phyloP scores from a whole-genome alignment of 2,113 vertebrate species.

The Platysteira castanea region DNA sequence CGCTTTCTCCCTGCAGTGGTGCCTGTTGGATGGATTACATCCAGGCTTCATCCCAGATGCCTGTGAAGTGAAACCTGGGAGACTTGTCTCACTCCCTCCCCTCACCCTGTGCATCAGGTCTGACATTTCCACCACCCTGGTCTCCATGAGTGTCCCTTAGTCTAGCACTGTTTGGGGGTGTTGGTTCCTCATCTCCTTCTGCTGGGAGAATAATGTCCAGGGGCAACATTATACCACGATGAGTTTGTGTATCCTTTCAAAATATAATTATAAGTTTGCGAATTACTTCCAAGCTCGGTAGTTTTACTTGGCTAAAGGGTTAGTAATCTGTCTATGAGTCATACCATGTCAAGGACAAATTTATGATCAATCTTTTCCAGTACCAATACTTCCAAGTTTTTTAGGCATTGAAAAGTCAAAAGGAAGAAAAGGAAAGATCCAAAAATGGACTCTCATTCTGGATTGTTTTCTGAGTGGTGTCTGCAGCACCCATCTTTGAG shows the following conservation, averaged over 20 bases:
- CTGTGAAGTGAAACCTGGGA: background rate
- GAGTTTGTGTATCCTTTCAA: background rate
- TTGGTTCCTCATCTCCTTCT: background rate
- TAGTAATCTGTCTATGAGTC: background rate
- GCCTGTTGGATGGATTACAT: background rate
- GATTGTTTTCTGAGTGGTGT: background rate
- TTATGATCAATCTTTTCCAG: background rate
- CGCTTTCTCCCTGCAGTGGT: background rate
- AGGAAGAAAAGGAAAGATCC: background rate
- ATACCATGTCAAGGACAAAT: background rate
- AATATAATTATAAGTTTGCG: background rate
- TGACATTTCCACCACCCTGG: background rate
- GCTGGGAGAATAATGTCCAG: background rate
- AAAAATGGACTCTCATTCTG: background rate
- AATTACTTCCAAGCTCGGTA: background rate
- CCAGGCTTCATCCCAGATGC: background rate
- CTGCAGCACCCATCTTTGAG: background rate
- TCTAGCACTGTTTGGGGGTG: fast-evolving
- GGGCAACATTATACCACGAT: background rate
- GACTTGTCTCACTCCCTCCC: background rate
- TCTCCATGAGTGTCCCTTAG: background rate
- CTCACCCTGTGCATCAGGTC: background rate
- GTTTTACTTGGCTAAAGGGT: background rate
- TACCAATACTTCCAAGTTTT: background rate
- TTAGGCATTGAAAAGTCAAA: background rate